phyloP scores from a whole-genome alignment of 2,888 invertebrate species.

The Drosophila stalkeri region DNA sequence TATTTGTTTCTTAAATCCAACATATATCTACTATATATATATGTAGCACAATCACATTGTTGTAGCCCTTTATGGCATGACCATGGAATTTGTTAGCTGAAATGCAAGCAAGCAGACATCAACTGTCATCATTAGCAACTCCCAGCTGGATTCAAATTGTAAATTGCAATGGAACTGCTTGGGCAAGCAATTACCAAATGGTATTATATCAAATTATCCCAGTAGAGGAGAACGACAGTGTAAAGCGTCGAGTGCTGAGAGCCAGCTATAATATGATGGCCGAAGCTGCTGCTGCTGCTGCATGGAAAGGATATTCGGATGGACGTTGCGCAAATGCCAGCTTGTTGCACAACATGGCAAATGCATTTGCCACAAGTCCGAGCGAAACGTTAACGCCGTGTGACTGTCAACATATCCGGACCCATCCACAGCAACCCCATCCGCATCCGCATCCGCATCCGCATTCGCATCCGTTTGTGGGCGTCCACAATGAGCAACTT shows the following conservation, averaged over 20 bases:
- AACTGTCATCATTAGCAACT: slow-evolving; percentile 18
- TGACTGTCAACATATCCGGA: slow-evolving; percentile 49
- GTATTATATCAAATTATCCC: slow-evolving; percentile 35
- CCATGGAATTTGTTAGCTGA: not conserved
- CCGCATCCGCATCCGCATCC: slow-evolving; percentile 23
- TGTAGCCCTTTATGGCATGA: not conserved
- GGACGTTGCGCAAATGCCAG: slow-evolving; percentile 34
- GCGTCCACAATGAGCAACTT: slow-evolving; percentile 30
- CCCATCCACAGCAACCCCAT: slow-evolving; percentile 25
- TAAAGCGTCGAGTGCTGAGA: not conserved
- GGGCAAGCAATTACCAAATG: slow-evolving; percentile 26
- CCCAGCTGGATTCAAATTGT: slow-evolving; percentile 37
- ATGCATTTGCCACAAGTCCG: slow-evolving; percentile 60
- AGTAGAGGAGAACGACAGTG: not conserved
- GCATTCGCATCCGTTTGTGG: slow-evolving; percentile 8
- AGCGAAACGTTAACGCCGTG: slow-evolving; percentile 30
- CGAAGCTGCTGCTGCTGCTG: not conserved
- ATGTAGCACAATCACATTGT: not conserved
- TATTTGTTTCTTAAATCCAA: not conserved
- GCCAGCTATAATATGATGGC: not conserved
- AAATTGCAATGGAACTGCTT: slow-evolving; percentile 25
- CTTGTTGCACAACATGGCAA: slow-evolving; percentile 59
- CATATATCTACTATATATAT: not conserved
- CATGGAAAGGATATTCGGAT: not conserved
- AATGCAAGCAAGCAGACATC: not conserved